Conservation (phyloP, 2,888 invertebrate species). For the Leptinotarsa haldemani region DNA sequence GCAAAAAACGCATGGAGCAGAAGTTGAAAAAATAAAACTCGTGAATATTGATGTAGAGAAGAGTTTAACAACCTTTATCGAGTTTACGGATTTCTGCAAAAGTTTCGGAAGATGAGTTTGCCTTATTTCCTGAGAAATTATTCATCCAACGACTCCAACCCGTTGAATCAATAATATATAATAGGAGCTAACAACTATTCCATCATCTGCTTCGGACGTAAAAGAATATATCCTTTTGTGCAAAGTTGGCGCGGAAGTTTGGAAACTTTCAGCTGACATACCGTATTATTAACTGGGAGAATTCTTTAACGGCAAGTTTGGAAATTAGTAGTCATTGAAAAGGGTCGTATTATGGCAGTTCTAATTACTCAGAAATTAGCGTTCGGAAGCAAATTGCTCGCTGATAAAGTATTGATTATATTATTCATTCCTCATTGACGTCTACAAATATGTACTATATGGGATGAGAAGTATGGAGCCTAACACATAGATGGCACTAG, state of each 20-base stretch:
- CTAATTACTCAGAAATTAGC: constrained; percentile 6
- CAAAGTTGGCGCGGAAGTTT: background rate
- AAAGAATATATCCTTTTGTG: constrained; percentile 16
- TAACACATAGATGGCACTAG: too few species aligned
- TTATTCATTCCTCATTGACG: too few species aligned
- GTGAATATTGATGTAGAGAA: background rate
- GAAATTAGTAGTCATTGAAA: constrained; percentile 3
- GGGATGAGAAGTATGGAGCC: too few species aligned
- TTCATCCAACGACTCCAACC: background rate
- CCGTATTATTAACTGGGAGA: constrained; percentile 13
- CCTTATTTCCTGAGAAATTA: background rate
- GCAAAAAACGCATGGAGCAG: too few species aligned
- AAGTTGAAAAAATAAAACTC: background rate
- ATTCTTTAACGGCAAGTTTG: constrained; percentile 5
- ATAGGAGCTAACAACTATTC: constrained; percentile 12
- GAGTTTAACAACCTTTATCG: background rate
- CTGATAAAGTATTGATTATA: background rate
- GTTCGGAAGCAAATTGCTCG: background rate
- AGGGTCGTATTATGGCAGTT: background rate
- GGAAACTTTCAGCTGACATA: constrained; percentile 12
- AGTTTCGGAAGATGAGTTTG: background rate
- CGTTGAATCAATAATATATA: constrained; percentile 9
- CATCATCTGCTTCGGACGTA: constrained; percentile 16
- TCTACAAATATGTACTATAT: too few species aligned
- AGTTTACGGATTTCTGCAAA: background rate